phyloP scores from a whole-genome alignment of 2,797 vertebrate species.

The Octomys mimax region DNA sequence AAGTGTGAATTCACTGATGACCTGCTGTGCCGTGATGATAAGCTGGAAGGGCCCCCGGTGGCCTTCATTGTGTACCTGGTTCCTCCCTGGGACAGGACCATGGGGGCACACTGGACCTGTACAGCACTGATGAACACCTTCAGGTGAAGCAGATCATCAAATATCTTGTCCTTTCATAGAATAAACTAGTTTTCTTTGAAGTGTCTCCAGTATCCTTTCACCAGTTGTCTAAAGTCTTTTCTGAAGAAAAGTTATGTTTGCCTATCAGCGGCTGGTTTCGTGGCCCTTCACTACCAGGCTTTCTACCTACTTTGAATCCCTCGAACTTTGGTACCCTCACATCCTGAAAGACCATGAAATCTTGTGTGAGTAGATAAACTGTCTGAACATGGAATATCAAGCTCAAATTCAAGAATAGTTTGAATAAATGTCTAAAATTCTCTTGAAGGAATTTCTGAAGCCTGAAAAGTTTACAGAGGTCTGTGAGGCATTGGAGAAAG shows the following conservation, averaged over 20 bases:
- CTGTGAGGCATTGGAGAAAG: constrained; percentile 90
- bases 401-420: constrained; percentile 96
- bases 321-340: constrained; percentile 90
- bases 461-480: constrained; percentile 94
- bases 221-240: constrained; percentile 96
- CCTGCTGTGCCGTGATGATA: constrained; percentile 97
- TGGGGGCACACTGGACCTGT: constrained; percentile 94
- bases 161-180: constrained; percentile 95
- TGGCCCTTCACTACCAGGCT: constrained; percentile 91
- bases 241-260: constrained; percentile 94
- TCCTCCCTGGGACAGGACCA: constrained; percentile 92
- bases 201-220: constrained; percentile 98
- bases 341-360: constrained; percentile 94
- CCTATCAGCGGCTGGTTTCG: constrained; percentile 98
- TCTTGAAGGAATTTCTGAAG: constrained; percentile 96
- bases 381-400: constrained; percentile 95
- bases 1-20: constrained; percentile 97
- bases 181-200: constrained; percentile 97
- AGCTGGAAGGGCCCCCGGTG: constrained; percentile 95
- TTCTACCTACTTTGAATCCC: constrained; percentile 87
- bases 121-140: constrained; percentile 91
- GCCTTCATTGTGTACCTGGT: constrained; percentile 98
- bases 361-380: constrained; percentile 96
- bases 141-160: constrained; percentile 93
- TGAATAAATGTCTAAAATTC: constrained; percentile 97